A percentile compares a stretch with the other conserved stretches of the same genome.
These are phyloP conservation scores for Acyrthosiphon pisum DNA, from an alignment of 1,140 invertebrate genomes.

Conservation along the genomic window DNA sequence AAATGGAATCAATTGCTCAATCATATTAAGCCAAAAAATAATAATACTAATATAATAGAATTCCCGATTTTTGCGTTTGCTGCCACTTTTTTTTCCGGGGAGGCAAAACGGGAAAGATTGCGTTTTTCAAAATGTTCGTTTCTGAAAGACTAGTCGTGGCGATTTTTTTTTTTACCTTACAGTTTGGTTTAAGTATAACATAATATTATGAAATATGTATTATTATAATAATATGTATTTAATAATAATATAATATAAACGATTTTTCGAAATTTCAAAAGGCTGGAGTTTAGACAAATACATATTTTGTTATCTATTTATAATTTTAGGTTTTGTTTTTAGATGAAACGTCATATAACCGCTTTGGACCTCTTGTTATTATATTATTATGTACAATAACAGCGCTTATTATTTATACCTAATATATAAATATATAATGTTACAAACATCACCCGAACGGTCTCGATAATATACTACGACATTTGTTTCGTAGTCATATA, in stretches of 20 bases:
- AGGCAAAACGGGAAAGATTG: neutral
- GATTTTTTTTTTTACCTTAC: slow-evolving; percentile 22
- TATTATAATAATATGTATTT: neutral
- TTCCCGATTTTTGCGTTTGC: neutral
- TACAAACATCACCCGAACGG: neutral
- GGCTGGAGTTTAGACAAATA: slow-evolving; percentile 45
- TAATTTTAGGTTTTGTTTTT: slow-evolving; percentile 49
- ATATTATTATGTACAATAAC: neutral
- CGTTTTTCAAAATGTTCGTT: slow-evolving; percentile 8
- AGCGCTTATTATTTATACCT: neutral
- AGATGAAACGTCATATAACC: slow-evolving; percentile 26
- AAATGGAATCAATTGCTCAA: slow-evolving; percentile 49
- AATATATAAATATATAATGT: neutral
- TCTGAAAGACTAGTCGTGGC: slow-evolving; percentile 13
- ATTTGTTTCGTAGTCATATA: neutral
- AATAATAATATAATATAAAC: neutral
- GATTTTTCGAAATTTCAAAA: slow-evolving; percentile 45
- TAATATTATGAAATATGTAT: neutral
- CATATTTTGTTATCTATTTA: slow-evolving; percentile 44
- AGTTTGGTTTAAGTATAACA: slow-evolving; percentile 4
- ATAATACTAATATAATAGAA: slow-evolving; percentile 28
- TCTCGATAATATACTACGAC: neutral
- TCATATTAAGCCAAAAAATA: slow-evolving; percentile 24
- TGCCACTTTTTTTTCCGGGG: neutral
- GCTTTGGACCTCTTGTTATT: slow-evolving; percentile 41